These are phyloP conservation scores for Drosophila nigromelanica DNA, from an alignment of 1,140 invertebrate genomes.

Conservation along the genomic window DNA sequence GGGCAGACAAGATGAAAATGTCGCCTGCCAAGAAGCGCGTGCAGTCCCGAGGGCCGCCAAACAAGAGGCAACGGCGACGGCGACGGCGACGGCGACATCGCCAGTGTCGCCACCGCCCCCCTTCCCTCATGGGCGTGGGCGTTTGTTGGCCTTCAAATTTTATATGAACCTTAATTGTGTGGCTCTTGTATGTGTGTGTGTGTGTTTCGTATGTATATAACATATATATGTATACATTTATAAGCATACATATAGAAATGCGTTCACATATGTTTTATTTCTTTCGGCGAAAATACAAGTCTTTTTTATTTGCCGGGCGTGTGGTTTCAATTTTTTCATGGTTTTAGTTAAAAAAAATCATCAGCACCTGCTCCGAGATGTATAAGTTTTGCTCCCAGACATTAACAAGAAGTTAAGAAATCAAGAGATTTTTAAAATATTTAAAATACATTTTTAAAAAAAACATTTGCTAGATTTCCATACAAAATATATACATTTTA, in stretches of 20 bases:
- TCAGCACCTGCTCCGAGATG: constrained; percentile 36
- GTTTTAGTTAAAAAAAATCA: constrained; percentile 26
- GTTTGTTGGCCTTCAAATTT: constrained; percentile 70
- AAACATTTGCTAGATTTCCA: neutral
- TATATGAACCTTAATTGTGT: constrained; percentile 74
- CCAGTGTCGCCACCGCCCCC: constrained; percentile 5
- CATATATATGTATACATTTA: constrained; percentile 35
- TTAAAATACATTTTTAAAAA: neutral
- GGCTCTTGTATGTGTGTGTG: constrained; percentile 11
- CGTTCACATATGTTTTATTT: constrained; percentile 62
- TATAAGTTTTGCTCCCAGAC: constrained; percentile 12
- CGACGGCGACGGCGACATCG: neutral
- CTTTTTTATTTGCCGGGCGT: constrained; percentile 50
- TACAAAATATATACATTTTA: no score
- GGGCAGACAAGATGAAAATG: constrained; percentile 46
- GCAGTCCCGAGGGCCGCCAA: constrained; percentile 49
- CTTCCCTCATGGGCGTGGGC: constrained; percentile 39
- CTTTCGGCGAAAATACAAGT: constrained; percentile 39
- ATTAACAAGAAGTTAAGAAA: constrained; percentile 9
- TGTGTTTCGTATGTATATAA: constrained; percentile 32
- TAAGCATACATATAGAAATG: constrained; percentile 23
- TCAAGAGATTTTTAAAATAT: neutral
- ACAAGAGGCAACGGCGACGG: constrained; percentile 9
- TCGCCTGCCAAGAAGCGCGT: constrained; percentile 78
- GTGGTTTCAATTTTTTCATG: constrained; percentile 32